Evolutionary conservation across 2,888 invertebrate genomes (phyloP).

Genomic region (Standfussiana lucernea): DNA sequence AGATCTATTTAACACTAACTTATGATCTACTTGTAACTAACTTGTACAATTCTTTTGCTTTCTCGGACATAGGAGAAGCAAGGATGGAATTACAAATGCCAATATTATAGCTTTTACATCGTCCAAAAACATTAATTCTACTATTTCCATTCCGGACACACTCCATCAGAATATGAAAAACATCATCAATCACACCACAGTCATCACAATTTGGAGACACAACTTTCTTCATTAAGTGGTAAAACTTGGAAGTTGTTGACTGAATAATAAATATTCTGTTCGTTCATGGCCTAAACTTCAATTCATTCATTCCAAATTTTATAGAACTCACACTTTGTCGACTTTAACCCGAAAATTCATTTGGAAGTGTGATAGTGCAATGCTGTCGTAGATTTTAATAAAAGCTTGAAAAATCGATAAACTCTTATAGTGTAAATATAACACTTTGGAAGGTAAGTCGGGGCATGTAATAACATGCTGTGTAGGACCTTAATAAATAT

Average conservation of each 20-base stretch:
- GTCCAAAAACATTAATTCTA: too few relatives aligned
- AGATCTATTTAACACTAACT: too few relatives aligned
- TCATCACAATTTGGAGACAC: too few relatives aligned
- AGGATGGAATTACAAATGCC: too few relatives aligned
- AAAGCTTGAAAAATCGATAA: not conserved
- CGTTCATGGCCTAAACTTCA: not conserved
- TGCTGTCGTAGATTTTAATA: not conserved
- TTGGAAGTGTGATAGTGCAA: not conserved
- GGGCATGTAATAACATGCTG: not conserved
- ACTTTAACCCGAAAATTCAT: slow-evolving; percentile 1
- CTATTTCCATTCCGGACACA: too few relatives aligned
- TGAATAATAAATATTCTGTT: not conserved
- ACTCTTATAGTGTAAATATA: not conserved
- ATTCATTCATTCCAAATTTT: not conserved
- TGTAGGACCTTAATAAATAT: not conserved
- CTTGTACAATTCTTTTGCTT: too few relatives aligned
- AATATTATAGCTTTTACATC: too few relatives aligned
- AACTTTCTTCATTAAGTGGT: too few relatives aligned
- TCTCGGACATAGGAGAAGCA: too few relatives aligned
- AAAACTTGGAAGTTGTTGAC: not conserved
- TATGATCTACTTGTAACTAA: too few relatives aligned
- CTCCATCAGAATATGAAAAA: too few relatives aligned
- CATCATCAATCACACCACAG: too few relatives aligned
- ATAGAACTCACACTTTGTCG: not conserved
- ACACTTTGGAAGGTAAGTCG: not conserved